Evolutionary conservation across 2,888 invertebrate genomes (phyloP).

Genomic region (Drosophila emarginata): DNA sequence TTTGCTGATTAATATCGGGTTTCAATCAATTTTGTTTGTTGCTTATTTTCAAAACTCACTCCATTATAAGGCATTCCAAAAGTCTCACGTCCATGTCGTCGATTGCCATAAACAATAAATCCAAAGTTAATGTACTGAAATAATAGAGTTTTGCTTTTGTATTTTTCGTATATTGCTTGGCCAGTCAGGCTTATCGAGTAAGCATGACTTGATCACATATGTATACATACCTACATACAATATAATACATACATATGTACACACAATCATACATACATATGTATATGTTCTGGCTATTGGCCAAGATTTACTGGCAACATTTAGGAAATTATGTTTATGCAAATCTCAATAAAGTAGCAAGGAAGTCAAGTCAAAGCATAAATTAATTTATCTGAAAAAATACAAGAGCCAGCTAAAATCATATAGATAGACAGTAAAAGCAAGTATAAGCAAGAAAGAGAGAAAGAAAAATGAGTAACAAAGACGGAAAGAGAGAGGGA

Average conservation of each 20-base stretch:
- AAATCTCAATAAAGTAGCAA: conserved; percentile 60
- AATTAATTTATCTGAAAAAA: conserved; percentile 64
- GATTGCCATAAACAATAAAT: conserved; percentile 69
- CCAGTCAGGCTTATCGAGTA: conserved; percentile 15
- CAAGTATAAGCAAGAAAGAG: neutral
- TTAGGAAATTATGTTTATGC: conserved; percentile 69
- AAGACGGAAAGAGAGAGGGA: neutral
- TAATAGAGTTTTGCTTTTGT: conserved; percentile 58
- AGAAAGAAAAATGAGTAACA: neutral
- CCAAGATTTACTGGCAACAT: conserved; percentile 56
- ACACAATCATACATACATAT: conserved; percentile 8
- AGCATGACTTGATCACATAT: conserved; percentile 5
- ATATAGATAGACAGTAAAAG: conserved; percentile 1
- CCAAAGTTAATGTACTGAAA: conserved; percentile 68
- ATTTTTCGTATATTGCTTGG: conserved; percentile 9
- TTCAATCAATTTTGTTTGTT: conserved; percentile 1
- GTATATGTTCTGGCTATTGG: conserved; percentile 9
- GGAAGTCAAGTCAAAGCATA: conserved; percentile 51
- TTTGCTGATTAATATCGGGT: neutral
- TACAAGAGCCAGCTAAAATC: conserved; percentile 6
- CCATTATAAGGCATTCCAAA: neutral
- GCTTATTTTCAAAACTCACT: neutral
- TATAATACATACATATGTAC: neutral
- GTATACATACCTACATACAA: neutral
- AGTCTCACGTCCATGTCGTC: neutral